Base-by-base conservation (phyloP, 1,140 invertebrate species). In the Aleiodes sp. region DNA sequence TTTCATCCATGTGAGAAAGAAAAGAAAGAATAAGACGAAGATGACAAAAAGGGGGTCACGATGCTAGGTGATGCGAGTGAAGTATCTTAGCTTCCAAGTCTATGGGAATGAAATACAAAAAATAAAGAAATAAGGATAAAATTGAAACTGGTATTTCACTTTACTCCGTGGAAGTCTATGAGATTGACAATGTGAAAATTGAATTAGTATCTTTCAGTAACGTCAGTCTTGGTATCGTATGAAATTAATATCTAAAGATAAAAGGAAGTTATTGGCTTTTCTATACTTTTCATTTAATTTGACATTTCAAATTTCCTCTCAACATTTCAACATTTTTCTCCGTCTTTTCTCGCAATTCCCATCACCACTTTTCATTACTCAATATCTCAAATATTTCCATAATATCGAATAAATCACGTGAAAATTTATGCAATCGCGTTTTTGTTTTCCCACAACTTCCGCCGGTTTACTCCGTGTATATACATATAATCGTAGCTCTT, bases 331-430 rank as follows among this genome's bases (percentile, higher is more conserved):
- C 7, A 8, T 33, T 33, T 33, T 33, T 8, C 12, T 33, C 1
- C 12, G 4, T 33, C 9, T 6, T 33, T 33, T 33, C 9, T 33
- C 31, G 9, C 9, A 33, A 7, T 33, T 6, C 12, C 12, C 12
- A 8, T 33, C 24, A 59, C 28, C 14, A 7, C 6, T 28, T 12
- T 14, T n/a, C 9, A 29, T 31, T 59, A n/a, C 16, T 21, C 52
- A 56, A 56, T 26, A 26, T n/a, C 9, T 12, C 56, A 33, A n/a
- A n/a, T 8, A 76, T 79, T 77, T 75, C 77, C 75, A 78, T 78
- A 75, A 78, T 75, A 73, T 73, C 62, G 75, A 76, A 80, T 79
- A 77, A 80, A 78, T 75, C 73, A 68, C 52, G 46, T 9, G 6
- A 41, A 71, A 76, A 70, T 71, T 68, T 62, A 56, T 59, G 63